phyloP scores from a whole-genome alignment of 2,888 invertebrate species.

The Desoria tigrina region DNA sequence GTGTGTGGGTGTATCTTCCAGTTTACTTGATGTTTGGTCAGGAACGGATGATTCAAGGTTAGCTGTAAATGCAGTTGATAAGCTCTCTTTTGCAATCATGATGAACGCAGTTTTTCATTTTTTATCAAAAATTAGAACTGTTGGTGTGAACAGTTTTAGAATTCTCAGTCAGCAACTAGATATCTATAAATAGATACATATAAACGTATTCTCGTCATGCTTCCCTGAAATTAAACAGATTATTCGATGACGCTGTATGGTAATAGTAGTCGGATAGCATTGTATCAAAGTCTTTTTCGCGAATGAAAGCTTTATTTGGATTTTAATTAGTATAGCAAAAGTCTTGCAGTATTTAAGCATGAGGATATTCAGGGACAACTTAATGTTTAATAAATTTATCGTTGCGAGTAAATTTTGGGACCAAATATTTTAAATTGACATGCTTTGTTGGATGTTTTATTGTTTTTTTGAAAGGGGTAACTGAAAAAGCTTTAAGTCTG shows the following conservation, averaged over 20 bases:
- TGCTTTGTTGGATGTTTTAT: conserved; percentile 1
- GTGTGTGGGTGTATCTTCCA: conserved; percentile 3
- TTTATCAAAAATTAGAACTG: conserved; percentile 35
- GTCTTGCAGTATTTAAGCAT: no score
- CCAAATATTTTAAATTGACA: conserved; percentile 8
- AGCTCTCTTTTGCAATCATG: conserved; percentile 50
- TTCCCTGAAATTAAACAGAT: conserved; percentile 2
- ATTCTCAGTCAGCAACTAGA: conserved; percentile 8
- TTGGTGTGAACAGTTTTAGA: not conserved
- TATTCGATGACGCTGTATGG: no score
- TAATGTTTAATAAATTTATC: conserved; percentile 2
- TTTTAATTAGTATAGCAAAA: no score
- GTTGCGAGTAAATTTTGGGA: not conserved
- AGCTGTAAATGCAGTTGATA: conserved; percentile 27
- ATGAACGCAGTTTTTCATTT: conserved; percentile 47
- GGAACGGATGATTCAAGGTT: not conserved
- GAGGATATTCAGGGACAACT: not conserved
- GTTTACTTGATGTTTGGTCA: conserved; percentile 4
- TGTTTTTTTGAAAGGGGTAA: not conserved
- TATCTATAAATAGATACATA: not conserved
- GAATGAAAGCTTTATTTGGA: no score
- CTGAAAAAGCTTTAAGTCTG: not conserved
- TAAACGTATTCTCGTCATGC: not conserved
- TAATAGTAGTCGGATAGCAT: no score
- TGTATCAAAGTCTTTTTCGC: no score